Conservation (phyloP, 2,797 vertebrate species). For the Gymnoscopelus braueri region DNA sequence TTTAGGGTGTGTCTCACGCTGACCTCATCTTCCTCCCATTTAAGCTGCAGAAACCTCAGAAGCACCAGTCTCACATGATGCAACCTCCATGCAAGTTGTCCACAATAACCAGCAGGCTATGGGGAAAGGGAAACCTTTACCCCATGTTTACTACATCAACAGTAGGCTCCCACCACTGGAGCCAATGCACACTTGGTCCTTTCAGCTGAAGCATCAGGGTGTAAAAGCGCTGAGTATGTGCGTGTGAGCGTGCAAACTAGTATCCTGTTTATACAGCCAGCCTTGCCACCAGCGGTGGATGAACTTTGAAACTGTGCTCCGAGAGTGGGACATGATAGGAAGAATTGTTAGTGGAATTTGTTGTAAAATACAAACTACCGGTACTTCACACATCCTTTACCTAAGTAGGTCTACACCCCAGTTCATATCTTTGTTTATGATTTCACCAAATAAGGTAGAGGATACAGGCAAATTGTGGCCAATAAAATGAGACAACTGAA, state of each 20-base stretch:
- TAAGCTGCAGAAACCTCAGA: constrained; percentile 54
- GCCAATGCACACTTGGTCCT: constrained; percentile 23
- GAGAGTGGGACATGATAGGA: not conserved
- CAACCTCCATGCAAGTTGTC: constrained; percentile 16
- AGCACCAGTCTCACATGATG: constrained; percentile 30
- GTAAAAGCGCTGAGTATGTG: constrained; percentile 17
- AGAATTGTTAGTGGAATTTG: not conserved
- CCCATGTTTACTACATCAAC: constrained; percentile 15
- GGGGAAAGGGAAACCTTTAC: constrained; percentile 8
- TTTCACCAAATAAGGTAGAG: constrained; percentile 19
- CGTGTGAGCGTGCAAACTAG: constrained; percentile 9
- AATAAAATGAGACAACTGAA: constrained; percentile 1
- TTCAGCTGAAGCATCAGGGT: constrained; percentile 35
- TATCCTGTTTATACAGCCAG: constrained; percentile 59
- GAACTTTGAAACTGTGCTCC: constrained; percentile 2
- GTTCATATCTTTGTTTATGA: constrained; percentile 19
- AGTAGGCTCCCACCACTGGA: not conserved
- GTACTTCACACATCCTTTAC: not conserved
- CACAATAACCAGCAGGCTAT: constrained; percentile 30
- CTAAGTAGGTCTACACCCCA: not conserved
- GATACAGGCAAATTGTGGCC: not conserved
- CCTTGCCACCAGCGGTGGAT: constrained; percentile 25
- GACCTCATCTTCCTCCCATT: constrained; percentile 70
- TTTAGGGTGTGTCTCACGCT: constrained; percentile 68
- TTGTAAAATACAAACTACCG: not conserved